Base-by-base conservation (phyloP, 2,113 vertebrate genomes). In the Hipposideros armiger region DNA sequence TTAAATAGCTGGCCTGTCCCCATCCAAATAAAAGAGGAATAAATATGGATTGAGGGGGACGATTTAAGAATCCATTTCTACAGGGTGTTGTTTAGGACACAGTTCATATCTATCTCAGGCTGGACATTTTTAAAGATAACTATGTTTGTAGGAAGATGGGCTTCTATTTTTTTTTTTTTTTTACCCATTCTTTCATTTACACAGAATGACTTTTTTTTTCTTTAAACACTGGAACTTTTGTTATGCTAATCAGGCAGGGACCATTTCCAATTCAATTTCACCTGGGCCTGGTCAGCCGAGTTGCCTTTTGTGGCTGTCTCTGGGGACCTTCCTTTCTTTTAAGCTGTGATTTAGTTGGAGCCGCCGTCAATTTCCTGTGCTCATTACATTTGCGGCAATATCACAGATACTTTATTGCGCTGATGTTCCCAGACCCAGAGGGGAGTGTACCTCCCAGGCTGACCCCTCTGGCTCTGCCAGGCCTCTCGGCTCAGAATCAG, bases 231-330 rank as follows among this genome's bases (percentile, higher is more conserved):
- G 98, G 98, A 98, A 99, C 99, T 99, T 99, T 99, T 99, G 99
- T 99, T 99, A 99, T 99, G 99, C 99, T 99, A 99, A 99, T 99
- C 98, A 99, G 98, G 98, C 98, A 97, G 99, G 99, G 99, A 99
- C 99, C 99, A 99, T 99, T 99, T 99, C 99, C 99, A 99, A 99
- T 99, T 99, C 99, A 99, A 99, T 99, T 99, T 99, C 99, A 99
- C 99, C 99, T 99, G 99, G 99, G 99, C 99, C 99, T 99, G 99
- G 99, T 99, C 99, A 99, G 99, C 98, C 98, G 16, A 98, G 98
- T 98, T 98, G 99, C 99, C 98, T 99, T 93, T 99, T 99, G 99
- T 98, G 98, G 98, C 97, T 94, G 97, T 99, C 99, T 99, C 99
- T 92, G 93, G 99, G 99, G 99, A 98, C 98, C 98, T 98, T 98